Evolutionary conservation across 1,140 invertebrate genomes (phyloP).

Genomic region (Papilio glaucus): DNA sequence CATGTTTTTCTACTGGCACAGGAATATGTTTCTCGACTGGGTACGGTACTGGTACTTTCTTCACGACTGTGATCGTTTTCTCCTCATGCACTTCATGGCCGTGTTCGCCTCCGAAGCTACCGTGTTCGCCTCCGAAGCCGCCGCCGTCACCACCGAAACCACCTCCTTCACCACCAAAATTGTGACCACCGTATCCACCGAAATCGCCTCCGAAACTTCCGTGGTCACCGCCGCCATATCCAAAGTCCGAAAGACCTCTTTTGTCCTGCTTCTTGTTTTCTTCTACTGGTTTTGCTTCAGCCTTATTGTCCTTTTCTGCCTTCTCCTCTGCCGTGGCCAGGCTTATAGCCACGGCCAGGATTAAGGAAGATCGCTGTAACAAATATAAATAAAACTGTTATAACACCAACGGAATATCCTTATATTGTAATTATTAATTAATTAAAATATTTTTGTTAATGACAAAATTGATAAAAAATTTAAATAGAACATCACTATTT

Average conservation of each 20-base stretch:
- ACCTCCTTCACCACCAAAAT: conserved; percentile 38
- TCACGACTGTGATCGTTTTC: conserved; percentile 90
- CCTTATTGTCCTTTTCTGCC: conserved; percentile 82
- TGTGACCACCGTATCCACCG: conserved; percentile 56
- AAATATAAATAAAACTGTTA: conserved; percentile 38
- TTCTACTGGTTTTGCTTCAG: conserved; percentile 73
- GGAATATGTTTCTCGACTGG: conserved; percentile 88
- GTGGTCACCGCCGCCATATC: conserved; percentile 52
- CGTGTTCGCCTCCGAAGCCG: conserved; percentile 32
- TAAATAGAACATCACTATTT: conserved; percentile 11
- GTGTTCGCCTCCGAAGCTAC: conserved; percentile 33
- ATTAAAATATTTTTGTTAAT: no score
- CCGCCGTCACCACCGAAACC: conserved; percentile 35
- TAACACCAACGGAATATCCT: conserved; percentile 34
- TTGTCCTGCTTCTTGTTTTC: conserved; percentile 87
- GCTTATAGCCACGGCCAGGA: conserved; percentile 81
- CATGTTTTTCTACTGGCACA: conserved; percentile 85
- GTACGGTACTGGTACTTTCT: conserved; percentile 86
- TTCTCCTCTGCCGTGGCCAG: conserved; percentile 83
- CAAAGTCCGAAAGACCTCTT: conserved; percentile 85
- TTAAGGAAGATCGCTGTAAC: conserved; percentile 76
- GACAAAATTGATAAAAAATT: no score
- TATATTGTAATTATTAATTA: no score
- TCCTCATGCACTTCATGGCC: conserved; percentile 69
- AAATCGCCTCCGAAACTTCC: conserved; percentile 55